These are phyloP conservation scores for Agrenia bidenticulata DNA, from an alignment of 2,888 invertebrate species.

Conservation along the genomic window DNA sequence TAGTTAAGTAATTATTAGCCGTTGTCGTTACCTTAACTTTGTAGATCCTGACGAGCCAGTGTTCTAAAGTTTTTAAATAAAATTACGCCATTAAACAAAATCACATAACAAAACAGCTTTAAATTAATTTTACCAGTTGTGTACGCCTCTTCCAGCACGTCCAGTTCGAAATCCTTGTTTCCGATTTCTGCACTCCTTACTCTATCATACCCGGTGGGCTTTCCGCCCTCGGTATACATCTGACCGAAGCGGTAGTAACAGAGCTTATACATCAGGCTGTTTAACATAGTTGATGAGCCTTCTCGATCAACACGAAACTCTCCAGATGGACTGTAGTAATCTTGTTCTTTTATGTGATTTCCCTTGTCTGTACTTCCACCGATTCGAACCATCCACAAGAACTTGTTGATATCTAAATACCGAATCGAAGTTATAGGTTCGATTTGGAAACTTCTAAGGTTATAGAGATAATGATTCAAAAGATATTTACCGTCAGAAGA, in stretches of 20 bases:
- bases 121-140: too few species aligned
- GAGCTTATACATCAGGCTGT: slow-evolving; percentile 99
- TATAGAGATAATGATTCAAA: not conserved
- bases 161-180: slow-evolving; percentile 95
- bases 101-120: too few species aligned
- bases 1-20: too few species aligned
- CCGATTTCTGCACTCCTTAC: slow-evolving; percentile 97
- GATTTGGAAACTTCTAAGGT: not conserved
- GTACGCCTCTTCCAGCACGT: slow-evolving; percentile 98
- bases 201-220: slow-evolving; percentile 93
- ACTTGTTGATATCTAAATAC: slow-evolving; percentile 97
- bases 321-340: slow-evolving; percentile 93
- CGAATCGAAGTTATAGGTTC: slow-evolving; percentile 34
- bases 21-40: slow-evolving; percentile 98
- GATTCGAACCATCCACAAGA: slow-evolving; percentile 98
- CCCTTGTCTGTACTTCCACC: slow-evolving; percentile 95
- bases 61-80: too few species aligned
- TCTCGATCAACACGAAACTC: slow-evolving; percentile 96
- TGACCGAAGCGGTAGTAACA: slow-evolving; percentile 97
- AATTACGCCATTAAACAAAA: too few species aligned
- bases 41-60: slow-evolving; percentile 98
- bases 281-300: slow-evolving; percentile 85
- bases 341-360: slow-evolving; percentile 90
- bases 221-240: slow-evolving; percentile 89
- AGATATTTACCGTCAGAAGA: slow-evolving; percentile 82